Evolutionary conservation across 2,797 vertebrate species (phyloP), one percentile per base, ranked within the genome.

Genomic region (Sebastes cheni): DNA sequence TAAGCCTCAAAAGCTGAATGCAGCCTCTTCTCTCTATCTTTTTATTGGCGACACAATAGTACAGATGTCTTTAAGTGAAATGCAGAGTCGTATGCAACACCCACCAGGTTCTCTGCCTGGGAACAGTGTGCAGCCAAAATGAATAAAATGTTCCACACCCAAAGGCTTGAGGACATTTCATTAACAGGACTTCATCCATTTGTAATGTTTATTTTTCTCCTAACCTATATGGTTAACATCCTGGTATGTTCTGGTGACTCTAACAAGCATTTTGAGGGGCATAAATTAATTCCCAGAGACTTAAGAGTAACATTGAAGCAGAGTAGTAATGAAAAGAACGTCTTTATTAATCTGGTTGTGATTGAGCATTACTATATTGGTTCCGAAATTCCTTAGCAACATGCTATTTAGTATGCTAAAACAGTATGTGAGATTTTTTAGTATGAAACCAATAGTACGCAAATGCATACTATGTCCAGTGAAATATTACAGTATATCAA

Each of bases 71-170:
- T 56, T 32, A 59, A 65, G 72, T 71, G 52, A 82, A 67, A 84
- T 30, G 29, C 36, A 54, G 18, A 82, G 76, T 77, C 83, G 72
- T 18, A 34, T 70, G 73, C 36, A 62, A 18, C 42, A 8, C 42
- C 42, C 39, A 56, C 46, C 61, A 32, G 50, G 65, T 84, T 67
- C 23, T 70, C 72, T 73, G 27, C 66, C 72, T 50, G 18, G 34
- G 67, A 82, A 80, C 42, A 73, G 55, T 4, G 20, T 79, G 75
- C 22, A 23, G 42, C 55, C 79, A 64, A 77, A 81, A 67, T 80
- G 9, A 80, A 55, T 66, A 50, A 80, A 76, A 89, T 78, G 50
- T 80, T 91, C 72, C 89, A 86, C 77, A 84, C 66, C 39, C 73
- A 72, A 65, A 84, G 74, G 72, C 74, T 72, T 86, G 16, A 70